Percentiles rank a stretch among this genome's conserved stretches.
phyloP scores from a whole-genome alignment of 2,888 invertebrate genomes.

The Drosophila planitibia region DNA sequence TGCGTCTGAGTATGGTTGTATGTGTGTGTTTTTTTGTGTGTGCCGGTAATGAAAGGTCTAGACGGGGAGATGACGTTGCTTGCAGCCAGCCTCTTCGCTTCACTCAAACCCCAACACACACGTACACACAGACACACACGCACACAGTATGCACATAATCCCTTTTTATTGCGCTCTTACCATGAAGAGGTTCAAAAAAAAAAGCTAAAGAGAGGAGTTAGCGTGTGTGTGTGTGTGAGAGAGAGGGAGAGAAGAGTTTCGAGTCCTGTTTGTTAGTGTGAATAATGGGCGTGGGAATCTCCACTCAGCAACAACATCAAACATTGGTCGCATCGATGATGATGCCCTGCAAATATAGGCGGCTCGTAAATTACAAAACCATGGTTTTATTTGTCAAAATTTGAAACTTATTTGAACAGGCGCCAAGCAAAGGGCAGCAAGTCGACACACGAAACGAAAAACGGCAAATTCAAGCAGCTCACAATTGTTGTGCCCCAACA shows the following conservation, averaged over 20 bases:
- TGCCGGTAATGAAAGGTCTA: conserved; percentile 77
- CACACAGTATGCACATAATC: conserved; percentile 58
- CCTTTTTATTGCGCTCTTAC: conserved; percentile 73
- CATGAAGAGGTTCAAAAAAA: conserved; percentile 20
- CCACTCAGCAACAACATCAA: conserved; percentile 31
- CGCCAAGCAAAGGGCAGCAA: conserved; percentile 70
- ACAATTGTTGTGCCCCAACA: conserved; percentile 19
- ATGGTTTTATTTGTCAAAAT: conserved; percentile 86
- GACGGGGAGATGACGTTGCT: conserved; percentile 65
- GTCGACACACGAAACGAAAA: conserved; percentile 30
- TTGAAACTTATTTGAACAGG: conserved; percentile 85
- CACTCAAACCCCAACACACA: conserved; percentile 26
- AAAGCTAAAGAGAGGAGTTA: conserved; percentile 12
- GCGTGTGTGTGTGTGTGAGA: not conserved
- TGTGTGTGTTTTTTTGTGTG: conserved; percentile 20
- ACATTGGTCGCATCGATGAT: conserved; percentile 55
- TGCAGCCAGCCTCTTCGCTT: conserved; percentile 68
- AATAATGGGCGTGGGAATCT: conserved; percentile 55
- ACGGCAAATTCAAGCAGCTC: conserved; percentile 10
- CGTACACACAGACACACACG: conserved; percentile 24
- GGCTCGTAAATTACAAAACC: conserved; percentile 84
- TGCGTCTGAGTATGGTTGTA: conserved; percentile 40
- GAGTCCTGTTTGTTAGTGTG: conserved; percentile 39
- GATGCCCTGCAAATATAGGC: conserved; percentile 36
- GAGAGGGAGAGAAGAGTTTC: conserved; percentile 6